Base-by-base conservation (phyloP, 2,888 invertebrate species). In the Rhingia rostrata region DNA sequence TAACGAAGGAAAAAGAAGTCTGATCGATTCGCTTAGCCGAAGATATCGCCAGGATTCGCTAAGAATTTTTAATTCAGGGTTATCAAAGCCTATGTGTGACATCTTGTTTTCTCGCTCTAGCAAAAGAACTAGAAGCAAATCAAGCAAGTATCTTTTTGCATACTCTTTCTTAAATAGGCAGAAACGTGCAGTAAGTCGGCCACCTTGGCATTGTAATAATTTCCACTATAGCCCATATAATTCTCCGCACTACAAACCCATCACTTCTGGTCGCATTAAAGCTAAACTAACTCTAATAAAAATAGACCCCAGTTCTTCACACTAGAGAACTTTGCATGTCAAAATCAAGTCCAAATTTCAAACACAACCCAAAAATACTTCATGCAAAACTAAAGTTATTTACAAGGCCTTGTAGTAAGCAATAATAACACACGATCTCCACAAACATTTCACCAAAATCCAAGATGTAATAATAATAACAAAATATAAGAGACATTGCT, bases 21-120 rank as follows among this genome's bases (percentile, higher is more conserved):
- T 86, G 14, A 77, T 79, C 30, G 63, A 75, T 9, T 61, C 79
- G 2, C 66, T 87, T 7, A 84, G 72, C 51, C 72, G 84, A 53
- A 86, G 75, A 67, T 86, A 86, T 51, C 74, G 82, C 30, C 75
- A 70, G 39, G 72, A 86, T 61, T 79, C 79, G 9, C 32, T 54
- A 35, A 61, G 70, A 33, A 33, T 41, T 9, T 72, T 60, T 72
- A 43, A 53, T 61, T 12, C 64, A 72, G 74, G 75, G 32, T 53
- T 85, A 14, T 47, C 30, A 51, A 75, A 66, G 33, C 79, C 80
- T 32, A 69, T 82, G 58, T 58, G 69, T 49, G 69, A 69, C 32
- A 84, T 78, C 7, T 10, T 83, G 14, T 86, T 63, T 72, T 10
- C 41, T 85, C 7, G 77, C 56, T n/a, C n/a, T n/a, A n/a, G n/a